Conservation (phyloP, 2,797 vertebrate genomes). For the Petrocephalus schoutedeni region DNA sequence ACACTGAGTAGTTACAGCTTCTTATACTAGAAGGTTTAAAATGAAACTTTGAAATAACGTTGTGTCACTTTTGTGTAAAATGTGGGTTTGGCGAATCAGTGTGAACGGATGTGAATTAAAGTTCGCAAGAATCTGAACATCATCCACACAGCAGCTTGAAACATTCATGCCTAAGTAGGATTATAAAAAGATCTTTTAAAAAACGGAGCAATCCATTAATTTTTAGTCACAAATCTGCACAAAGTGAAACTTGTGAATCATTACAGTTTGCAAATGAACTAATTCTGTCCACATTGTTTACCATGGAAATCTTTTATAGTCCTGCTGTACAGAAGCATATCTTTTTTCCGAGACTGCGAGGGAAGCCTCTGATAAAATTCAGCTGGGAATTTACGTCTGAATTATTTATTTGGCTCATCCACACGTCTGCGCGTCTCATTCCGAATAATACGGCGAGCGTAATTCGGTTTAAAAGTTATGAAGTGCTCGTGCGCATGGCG, state of each 20-base stretch:
- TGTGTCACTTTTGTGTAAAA: neutral
- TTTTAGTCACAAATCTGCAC: slow-evolving; percentile 45
- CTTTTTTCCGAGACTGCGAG: slow-evolving; percentile 62
- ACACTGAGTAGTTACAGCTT: neutral
- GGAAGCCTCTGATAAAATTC: slow-evolving; percentile 67
- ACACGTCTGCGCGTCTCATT: slow-evolving; percentile 59
- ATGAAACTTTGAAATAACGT: neutral
- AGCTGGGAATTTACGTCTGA: slow-evolving; percentile 63
- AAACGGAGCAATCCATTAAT: neutral
- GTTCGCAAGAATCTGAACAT: neutral
- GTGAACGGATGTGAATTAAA: neutral
- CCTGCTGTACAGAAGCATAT: slow-evolving; percentile 53
- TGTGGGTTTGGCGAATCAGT: neutral
- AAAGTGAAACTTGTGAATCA: slow-evolving; percentile 55
- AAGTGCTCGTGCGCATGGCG: neutral
- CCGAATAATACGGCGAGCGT: slow-evolving; percentile 29
- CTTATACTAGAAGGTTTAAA: neutral
- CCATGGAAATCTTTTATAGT: slow-evolving; percentile 67
- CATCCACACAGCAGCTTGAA: neutral
- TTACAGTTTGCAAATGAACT: slow-evolving; percentile 57
- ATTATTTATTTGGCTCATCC: slow-evolving; percentile 69
- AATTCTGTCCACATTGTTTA: slow-evolving; percentile 59
- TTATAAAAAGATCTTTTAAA: neutral
- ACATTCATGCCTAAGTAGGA: neutral
- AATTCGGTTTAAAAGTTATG: neutral